phyloP scores from a whole-genome alignment of 2,797 vertebrate genomes.

The Columba guinea region DNA sequence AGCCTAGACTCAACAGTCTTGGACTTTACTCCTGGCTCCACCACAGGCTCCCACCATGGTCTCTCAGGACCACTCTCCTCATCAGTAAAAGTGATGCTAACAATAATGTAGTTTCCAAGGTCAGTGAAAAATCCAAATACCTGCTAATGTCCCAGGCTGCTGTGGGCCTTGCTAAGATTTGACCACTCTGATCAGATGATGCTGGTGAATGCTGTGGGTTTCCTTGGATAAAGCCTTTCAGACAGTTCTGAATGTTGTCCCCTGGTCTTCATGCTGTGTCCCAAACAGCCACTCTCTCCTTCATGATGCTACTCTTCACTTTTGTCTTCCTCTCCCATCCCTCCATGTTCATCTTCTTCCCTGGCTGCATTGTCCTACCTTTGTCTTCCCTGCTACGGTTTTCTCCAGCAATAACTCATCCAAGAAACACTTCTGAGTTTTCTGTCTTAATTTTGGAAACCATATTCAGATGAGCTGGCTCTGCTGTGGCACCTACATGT shows the following conservation, averaged over 20 bases:
- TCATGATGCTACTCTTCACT: background rate
- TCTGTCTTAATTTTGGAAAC: background rate
- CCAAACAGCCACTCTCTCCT: background rate
- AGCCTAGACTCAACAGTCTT: background rate
- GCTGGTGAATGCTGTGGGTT: background rate
- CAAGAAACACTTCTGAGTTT: background rate
- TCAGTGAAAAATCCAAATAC: background rate
- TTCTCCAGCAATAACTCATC: background rate
- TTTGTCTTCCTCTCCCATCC: background rate
- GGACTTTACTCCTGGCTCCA: background rate
- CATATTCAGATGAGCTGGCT: background rate
- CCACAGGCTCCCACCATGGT: background rate
- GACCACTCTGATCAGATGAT: background rate
- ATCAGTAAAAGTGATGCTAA: background rate
- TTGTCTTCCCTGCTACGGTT: rapidly evolving
- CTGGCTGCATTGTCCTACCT: background rate
- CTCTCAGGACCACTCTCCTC: background rate
- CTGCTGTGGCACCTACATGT: background rate
- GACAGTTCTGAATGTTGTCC: background rate
- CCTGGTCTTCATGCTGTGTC: background rate
- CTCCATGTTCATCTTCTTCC: background rate
- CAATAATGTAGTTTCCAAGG: background rate
- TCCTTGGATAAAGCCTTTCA: background rate
- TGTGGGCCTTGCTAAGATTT: background rate
- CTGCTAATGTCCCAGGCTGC: background rate